Base-by-base conservation (phyloP, 2,797 vertebrate genomes). In the Hyperoplus lanceolatus region DNA sequence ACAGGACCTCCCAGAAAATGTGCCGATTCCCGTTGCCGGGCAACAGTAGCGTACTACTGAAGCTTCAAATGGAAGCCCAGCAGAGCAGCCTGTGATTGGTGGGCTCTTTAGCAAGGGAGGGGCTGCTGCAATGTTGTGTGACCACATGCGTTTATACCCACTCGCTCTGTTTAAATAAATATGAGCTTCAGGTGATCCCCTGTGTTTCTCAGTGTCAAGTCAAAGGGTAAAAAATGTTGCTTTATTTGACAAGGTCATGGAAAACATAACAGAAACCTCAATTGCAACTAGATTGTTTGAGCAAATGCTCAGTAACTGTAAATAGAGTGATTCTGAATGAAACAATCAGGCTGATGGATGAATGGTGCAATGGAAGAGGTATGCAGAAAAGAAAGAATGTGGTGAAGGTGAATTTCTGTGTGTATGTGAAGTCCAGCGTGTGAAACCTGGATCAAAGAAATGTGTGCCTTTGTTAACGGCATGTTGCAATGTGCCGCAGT, bases 21-120 rank as follows among this genome's bases (percentile, higher is more conserved):
- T 94, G 91, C 93, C 75, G 92, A 90, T 92, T 84, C 75, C 7
- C 80, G 96, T 97, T 97, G 95, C 96, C 84, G 60, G 94, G 96
- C 93, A 94, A 97, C 96, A 86, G 91, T 92, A 92, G 93, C 92
- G 93, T 95, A 95, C 93, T 95, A 95, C 95, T 90, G 93, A 95
- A 96, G 95, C 95, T 95, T 96, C 92, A 93, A 93, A 95, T 93
- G 96, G 94, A 93, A 92, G 88, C 86, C 75, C 48, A 1, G 75
- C 92, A 90, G 93, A 85, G 91, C 88, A 72, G 65, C 54, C 79
- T 5, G 73, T 57, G 85, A 94, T 95, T 94, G 95, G 95, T 55
- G 14, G 38, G 49, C 59, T 53, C 49, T 38, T 54, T 51, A 66
- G 77, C 5, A 5, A 9, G 41, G 84, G 92, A 86, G 93, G 93